A percentile compares a stretch with the other conserved stretches of the same genome.
phyloP scores from a whole-genome alignment of 2,113 vertebrate species.

The Halichoeres trimaculatus region DNA sequence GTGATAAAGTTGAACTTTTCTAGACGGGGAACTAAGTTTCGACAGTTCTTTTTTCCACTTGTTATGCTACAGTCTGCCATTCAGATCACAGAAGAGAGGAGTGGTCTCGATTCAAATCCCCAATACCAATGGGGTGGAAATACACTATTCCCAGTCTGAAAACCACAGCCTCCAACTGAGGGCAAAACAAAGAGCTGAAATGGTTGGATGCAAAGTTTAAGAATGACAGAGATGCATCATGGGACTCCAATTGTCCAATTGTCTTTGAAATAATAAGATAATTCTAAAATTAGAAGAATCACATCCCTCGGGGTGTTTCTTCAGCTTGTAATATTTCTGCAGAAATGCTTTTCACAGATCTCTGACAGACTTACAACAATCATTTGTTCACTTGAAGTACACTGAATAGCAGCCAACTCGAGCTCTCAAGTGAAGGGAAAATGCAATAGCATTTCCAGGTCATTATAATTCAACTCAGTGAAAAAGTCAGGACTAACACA shows the following conservation, averaged over 20 bases:
- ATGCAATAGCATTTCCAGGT: not conserved
- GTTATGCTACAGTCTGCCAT: conserved; percentile 40
- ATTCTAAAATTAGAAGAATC: conserved; percentile 17
- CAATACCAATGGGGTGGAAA: conserved; percentile 61
- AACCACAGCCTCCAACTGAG: conserved; percentile 41
- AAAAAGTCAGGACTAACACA: not conserved
- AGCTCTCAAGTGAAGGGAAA: not conserved
- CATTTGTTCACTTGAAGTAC: conserved; percentile 6
- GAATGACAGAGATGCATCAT: not conserved
- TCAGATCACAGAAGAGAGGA: conserved; percentile 52
- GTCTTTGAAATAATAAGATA: not conserved
- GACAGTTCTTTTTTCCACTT: conserved; percentile 11
- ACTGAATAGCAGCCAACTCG: not conserved
- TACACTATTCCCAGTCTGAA: conserved; percentile 65
- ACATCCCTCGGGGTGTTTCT: conserved; percentile 1
- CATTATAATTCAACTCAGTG: not conserved
- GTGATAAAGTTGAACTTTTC: conserved; percentile 1
- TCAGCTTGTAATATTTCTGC: not conserved
- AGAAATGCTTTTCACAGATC: not conserved
- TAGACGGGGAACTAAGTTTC: not conserved
- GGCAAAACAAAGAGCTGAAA: conserved; percentile 52
- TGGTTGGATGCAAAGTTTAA: conserved; percentile 30
- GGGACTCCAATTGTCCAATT: not conserved
- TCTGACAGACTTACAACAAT: not conserved
- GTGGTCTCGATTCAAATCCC: conserved; percentile 74